phyloP scores from a whole-genome alignment of 2,888 invertebrate species.

The Catocala sponsa region DNA sequence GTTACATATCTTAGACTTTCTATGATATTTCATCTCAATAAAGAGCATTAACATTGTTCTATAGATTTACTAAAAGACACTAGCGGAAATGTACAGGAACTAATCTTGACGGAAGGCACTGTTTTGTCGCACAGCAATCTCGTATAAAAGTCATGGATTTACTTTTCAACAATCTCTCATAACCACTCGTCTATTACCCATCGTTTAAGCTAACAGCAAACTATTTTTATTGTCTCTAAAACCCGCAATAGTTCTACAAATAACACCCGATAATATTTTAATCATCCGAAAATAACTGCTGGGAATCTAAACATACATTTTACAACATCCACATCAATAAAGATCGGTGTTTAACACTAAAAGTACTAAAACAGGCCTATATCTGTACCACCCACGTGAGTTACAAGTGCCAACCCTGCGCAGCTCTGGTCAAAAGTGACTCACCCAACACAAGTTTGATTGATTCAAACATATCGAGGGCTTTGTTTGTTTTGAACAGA shows the following conservation, averaged over 20 bases:
- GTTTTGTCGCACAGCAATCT: too few relatives aligned
- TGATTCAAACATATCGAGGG: constrained; percentile 48
- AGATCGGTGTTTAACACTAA: constrained; percentile 12
- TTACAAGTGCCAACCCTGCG: constrained; percentile 39
- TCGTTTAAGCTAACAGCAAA: neutral
- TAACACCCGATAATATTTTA: constrained; percentile 5
- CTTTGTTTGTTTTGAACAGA: constrained; percentile 47
- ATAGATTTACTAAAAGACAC: too few relatives aligned
- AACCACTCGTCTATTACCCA: too few relatives aligned
- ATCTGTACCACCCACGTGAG: constrained; percentile 1
- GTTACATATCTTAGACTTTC: too few relatives aligned
- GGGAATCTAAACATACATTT: constrained; percentile 14
- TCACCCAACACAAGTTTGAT: constrained; percentile 35
- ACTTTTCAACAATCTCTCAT: too few relatives aligned
- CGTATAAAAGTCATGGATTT: too few relatives aligned
- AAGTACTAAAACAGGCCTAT: constrained; percentile 7
- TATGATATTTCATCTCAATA: too few relatives aligned
- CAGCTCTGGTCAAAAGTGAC: constrained; percentile 38
- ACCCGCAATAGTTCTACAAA: neutral
- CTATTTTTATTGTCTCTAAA: neutral
- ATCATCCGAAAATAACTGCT: constrained; percentile 5
- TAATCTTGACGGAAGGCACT: too few relatives aligned
- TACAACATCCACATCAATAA: constrained; percentile 21
- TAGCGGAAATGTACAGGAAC: too few relatives aligned
- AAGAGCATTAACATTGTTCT: too few relatives aligned